Evolutionary conservation across 2,797 vertebrate genomes (phyloP), one percentile per base, ranked within the genome.

Genomic region (Falco concolor): DNA sequence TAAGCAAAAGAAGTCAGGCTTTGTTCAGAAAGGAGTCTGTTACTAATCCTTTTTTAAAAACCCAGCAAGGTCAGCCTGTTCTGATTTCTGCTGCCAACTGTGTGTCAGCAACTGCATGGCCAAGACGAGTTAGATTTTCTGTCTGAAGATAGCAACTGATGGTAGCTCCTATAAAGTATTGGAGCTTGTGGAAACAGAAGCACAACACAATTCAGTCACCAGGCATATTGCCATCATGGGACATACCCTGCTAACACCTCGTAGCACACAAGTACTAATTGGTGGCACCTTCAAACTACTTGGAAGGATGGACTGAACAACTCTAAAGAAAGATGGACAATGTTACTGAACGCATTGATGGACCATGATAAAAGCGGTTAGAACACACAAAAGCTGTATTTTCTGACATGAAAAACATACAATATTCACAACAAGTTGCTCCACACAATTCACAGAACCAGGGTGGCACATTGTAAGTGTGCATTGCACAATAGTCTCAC

Each of bases 1-100:
- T 91, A 86, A 73, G 87, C 30, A 91, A 74, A 86, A 70, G 45
- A 84, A 74, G 67, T 27, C 64, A 87, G 80, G 65, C 79, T 88
- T 65, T 87, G 83, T 54, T 57, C 40, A 86, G 83, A 69, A 64
- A 54, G 50, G 73, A 86, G 32, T 64, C 44, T 64, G 69, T 40
- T 78, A 42, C 87, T 72, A 86, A 95, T 67, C 60, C 50, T 82
- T 32, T 36, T 45, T 18, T 21, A 60, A 64, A 54, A 57, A 56
- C 32, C 45, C 45, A 12, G 27, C 69, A 89, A 91, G 85, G 68
- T 91, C 94, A 90, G 60, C 38, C 64, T 79, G 81, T 34, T 93
- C 70, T 32, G 40, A 70, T 47, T 88, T 44, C 81, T 89, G 54
- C 16, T 89, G 87, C 87, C 87, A 94, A 13, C 78, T 44, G 57